phyloP scores from a whole-genome alignment of 2,797 vertebrate genomes.

The Gymnoscopelus microlampas region DNA sequence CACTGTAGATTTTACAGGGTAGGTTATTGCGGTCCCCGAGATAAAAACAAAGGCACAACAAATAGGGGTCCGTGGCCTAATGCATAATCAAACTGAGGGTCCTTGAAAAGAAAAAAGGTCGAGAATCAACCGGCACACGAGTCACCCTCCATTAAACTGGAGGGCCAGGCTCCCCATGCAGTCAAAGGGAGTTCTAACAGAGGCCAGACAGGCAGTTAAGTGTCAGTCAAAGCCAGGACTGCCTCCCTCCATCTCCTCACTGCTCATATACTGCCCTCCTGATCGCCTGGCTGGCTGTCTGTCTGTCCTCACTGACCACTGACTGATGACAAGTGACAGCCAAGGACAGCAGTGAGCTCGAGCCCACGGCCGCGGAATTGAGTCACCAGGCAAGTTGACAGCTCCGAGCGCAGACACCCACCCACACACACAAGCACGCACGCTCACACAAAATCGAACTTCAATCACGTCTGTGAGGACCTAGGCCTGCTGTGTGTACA shows the following conservation, averaged over 20 bases:
- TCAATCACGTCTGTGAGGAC: too few species aligned
- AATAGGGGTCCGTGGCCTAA: too few species aligned
- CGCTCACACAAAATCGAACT: background rate
- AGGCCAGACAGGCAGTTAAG: conserved; percentile 51
- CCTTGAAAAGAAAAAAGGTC: too few species aligned
- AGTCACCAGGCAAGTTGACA: conserved; percentile 66
- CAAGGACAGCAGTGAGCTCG: conserved; percentile 64
- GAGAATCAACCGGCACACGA: too few species aligned
- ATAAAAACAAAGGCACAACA: too few species aligned
- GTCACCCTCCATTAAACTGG: background rate
- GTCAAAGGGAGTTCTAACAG: conserved; percentile 53
- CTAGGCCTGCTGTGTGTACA: too few species aligned
- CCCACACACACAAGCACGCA: conserved; percentile 15
- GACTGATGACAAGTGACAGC: conserved; percentile 76
- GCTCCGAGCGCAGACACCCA: conserved; percentile 10
- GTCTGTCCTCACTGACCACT: conserved; percentile 60
- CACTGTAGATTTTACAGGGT: too few species aligned
- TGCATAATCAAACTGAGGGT: too few species aligned
- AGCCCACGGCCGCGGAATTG: conserved; percentile 58
- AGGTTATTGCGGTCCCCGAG: too few species aligned
- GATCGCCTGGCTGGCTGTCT: conserved; percentile 1
- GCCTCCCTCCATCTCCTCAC: conserved; percentile 54
- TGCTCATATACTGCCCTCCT: conserved; percentile 68
- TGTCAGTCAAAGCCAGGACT: conserved; percentile 65
- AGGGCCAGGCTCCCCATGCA: conserved; percentile 44